Conservation (phyloP, 37 sponge, comb jelly and placozoan genomes). For the Crambe crambe region DNA sequence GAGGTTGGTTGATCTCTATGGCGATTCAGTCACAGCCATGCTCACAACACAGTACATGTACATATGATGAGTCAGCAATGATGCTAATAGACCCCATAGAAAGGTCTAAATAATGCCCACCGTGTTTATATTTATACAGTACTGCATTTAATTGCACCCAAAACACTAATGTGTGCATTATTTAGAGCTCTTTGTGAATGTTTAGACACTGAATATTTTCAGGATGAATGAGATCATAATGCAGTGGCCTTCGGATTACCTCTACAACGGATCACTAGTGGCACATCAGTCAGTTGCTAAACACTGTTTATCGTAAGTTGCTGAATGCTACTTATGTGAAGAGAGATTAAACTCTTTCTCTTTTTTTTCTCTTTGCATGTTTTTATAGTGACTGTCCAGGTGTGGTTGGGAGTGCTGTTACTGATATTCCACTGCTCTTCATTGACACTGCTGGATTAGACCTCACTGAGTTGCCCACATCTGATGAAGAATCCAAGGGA, state of each 20-base stretch:
- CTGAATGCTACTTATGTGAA: not conserved
- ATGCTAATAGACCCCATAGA: no score
- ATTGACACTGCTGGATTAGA: slow-evolving; percentile 93
- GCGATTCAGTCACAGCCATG: slow-evolving; percentile 35
- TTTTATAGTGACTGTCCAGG: slow-evolving; percentile 57
- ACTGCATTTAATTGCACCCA: no score
- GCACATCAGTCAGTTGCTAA: slow-evolving; percentile 72
- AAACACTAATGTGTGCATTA: no score
- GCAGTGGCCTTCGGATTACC: slow-evolving; percentile 79
- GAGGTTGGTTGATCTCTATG: slow-evolving; percentile 53
- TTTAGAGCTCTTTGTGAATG: no score
- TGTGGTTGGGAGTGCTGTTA: slow-evolving; percentile 30
- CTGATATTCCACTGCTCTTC: slow-evolving; percentile 74
- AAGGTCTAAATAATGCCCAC: no score
- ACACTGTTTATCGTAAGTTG: slow-evolving; percentile 60
- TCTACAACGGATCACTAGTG: slow-evolving; percentile 66
- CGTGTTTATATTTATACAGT: no score
- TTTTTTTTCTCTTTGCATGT: no score
- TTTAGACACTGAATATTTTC: no score
- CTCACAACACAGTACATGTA: slow-evolving; percentile 75
- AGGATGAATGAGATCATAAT: slow-evolving; percentile 87
- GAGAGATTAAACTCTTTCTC: not conserved
- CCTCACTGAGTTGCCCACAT: slow-evolving; percentile 70
- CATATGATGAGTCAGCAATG: no score
- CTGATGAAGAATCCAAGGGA: slow-evolving; percentile 84